A percentile compares a stretch with the other conserved stretches of the same genome.
phyloP scores from a whole-genome alignment of 2,113 vertebrate species.

The Emydocephalus ijimae region DNA sequence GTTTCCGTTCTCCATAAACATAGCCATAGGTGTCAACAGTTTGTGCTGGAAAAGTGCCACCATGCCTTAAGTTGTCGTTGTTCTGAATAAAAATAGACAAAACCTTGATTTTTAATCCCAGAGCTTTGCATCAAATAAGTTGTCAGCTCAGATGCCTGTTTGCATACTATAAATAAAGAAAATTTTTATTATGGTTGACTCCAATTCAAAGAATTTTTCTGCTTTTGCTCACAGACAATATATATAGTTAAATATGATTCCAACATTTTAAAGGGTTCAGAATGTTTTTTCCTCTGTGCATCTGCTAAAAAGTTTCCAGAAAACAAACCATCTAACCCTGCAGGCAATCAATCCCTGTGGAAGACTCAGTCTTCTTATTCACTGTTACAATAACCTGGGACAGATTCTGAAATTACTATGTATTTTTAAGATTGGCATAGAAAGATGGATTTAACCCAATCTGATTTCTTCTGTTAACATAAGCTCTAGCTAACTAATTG shows the following conservation, averaged over 20 bases:
- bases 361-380: background rate
- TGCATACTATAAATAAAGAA: background rate
- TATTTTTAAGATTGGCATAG: background rate
- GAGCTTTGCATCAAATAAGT: background rate
- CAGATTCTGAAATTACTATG: background rate
- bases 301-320: background rate
- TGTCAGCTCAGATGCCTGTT: background rate
- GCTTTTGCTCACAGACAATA: background rate
- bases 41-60: background rate
- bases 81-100: background rate
- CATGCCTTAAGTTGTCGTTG: background rate
- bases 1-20: background rate
- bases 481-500: background rate
- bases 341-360: background rate
- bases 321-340: background rate
- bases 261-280: background rate
- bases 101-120: background rate
- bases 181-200: background rate
- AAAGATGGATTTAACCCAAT: background rate
- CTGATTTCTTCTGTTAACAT: background rate
- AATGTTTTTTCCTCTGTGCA: background rate
- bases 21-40: background rate
- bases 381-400: background rate
- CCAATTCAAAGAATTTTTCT: background rate
- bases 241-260: background rate